Conservation (phyloP, 2,113 vertebrate genomes). For the Otocyon megalotis region DNA sequence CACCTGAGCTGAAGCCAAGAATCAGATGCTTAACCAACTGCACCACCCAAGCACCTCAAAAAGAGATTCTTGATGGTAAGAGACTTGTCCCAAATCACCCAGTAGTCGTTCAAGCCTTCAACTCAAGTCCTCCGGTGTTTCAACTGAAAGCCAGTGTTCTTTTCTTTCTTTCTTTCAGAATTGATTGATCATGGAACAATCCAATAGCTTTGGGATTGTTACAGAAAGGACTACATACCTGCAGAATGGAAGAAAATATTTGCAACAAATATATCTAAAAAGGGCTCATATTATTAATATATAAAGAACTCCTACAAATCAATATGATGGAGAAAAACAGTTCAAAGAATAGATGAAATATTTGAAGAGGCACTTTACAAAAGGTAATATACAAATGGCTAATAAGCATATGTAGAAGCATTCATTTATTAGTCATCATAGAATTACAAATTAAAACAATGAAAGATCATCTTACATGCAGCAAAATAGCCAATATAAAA, state of each 20-base stretch:
- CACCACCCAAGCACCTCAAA: not conserved
- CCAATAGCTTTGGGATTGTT: not conserved
- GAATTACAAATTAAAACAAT: not conserved
- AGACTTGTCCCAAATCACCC: not conserved
- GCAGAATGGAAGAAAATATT: not conserved
- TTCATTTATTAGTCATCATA: not conserved
- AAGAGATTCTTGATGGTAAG: not conserved
- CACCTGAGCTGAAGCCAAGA: not conserved
- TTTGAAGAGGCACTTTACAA: not conserved
- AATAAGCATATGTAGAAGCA: not conserved
- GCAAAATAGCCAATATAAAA: not conserved
- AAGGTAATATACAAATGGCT: not conserved
- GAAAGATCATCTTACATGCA: not conserved
- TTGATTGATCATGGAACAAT: not conserved
- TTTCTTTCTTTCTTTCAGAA: slow-evolving; percentile 44
- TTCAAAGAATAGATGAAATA: not conserved
- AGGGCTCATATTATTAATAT: not conserved
- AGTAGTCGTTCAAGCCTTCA: not conserved
- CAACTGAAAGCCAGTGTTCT: not conserved
- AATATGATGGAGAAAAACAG: slow-evolving; percentile 44
- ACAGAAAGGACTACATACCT: not conserved
- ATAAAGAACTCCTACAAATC: not conserved
- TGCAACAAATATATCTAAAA: not conserved
- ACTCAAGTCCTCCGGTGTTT: not conserved
- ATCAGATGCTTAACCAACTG: too few relatives aligned